Evolutionary conservation across 2,113 vertebrate genomes (phyloP).

Genomic region (Cyanistes caeruleus): DNA sequence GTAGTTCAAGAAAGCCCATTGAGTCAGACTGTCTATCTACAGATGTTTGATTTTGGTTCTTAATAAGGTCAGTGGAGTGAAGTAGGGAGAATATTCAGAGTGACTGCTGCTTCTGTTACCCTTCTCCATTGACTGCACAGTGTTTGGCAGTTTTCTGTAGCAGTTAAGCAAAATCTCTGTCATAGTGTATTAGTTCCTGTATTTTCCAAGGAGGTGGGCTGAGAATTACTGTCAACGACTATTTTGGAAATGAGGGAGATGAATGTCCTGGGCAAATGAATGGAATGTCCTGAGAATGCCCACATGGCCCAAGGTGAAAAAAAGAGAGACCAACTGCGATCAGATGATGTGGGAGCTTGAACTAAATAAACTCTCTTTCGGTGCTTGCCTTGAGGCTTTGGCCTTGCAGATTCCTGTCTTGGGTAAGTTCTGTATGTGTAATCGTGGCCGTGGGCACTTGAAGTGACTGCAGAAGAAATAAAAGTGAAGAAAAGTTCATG

Average conservation of each 20-base stretch:
- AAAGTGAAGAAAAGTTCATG: not conserved
- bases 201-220: not conserved
- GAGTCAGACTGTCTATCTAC: not conserved
- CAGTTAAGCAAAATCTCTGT: not conserved
- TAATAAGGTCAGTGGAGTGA: not conserved
- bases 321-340: not conserved
- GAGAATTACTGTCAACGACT: not conserved
- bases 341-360: not conserved
- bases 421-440: not conserved
- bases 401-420: not conserved
- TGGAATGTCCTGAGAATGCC: constrained; percentile 42
- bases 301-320: not conserved
- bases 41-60: not conserved
- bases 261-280: not conserved
- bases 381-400: not conserved
- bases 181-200: not conserved
- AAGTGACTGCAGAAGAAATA: not conserved
- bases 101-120: not conserved
- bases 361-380: not conserved
- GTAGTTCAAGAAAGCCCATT: not conserved
- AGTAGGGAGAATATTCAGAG: not conserved
- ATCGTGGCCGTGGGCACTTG: not conserved
- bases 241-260: constrained; percentile 13
- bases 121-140: not conserved
- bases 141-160: not conserved